These are phyloP conservation scores for Galerucella nymphaeae DNA, from an alignment of 2,888 invertebrate species.

Conservation along the genomic window DNA sequence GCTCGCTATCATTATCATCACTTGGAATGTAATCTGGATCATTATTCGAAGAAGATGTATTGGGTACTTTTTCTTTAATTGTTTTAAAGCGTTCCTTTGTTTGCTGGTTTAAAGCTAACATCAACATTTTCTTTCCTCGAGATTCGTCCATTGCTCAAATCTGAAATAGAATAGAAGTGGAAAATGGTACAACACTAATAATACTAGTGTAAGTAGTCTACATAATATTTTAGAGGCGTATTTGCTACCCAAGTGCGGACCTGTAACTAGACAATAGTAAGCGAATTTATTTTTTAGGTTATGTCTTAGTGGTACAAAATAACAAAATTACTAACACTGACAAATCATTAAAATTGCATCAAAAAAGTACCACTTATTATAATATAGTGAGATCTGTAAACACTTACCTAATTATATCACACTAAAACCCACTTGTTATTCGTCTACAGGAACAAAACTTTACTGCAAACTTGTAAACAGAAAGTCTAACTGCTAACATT, in stretches of 20 bases:
- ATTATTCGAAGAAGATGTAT: too few relatives aligned
- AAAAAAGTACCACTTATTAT: neutral
- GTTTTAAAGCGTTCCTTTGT: neutral
- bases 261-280: slow-evolving; percentile 11
- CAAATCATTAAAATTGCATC: slow-evolving; percentile 1
- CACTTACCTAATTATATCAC: too few relatives aligned
- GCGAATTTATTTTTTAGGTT: slow-evolving; percentile 16
- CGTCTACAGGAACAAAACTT: neutral
- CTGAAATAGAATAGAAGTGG: slow-evolving; percentile 16
- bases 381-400: neutral
- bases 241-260: neutral
- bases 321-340: neutral
- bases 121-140: slow-evolving; percentile 17
- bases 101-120: slow-evolving; percentile 6
- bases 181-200: neutral
- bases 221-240: slow-evolving; percentile 9
- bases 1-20: too few relatives aligned
- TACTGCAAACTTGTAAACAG: slow-evolving; percentile 1
- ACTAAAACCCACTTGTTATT: slow-evolving; percentile 9
- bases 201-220: slow-evolving; percentile 5
- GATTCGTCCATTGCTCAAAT: slow-evolving; percentile 6
- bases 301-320: slow-evolving; percentile 14
- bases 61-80: too few relatives aligned
- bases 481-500: slow-evolving; percentile 5
- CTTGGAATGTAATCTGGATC: too few relatives aligned